Evolutionary conservation across 2,797 vertebrate species (phyloP).

Genomic region (Clarias pachynema): DNA sequence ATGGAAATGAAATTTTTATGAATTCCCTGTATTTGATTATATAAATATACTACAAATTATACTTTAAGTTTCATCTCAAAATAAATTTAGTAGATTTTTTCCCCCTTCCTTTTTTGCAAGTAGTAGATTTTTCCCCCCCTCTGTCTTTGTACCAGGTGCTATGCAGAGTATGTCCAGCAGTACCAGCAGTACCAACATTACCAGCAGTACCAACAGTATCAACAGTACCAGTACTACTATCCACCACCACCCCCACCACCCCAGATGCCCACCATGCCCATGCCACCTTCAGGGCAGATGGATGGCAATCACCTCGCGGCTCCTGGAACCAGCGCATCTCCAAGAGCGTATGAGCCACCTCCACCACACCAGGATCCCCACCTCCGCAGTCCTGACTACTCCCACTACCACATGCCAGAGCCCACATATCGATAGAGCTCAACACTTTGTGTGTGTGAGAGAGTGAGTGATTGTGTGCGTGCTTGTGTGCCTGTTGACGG

Average conservation of each 20-base stretch:
- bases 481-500: constrained; percentile 30
- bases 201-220: constrained; percentile 75
- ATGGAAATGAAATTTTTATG: neutral
- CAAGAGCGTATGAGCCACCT: constrained; percentile 81
- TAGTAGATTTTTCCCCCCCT: neutral
- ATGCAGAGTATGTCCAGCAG: constrained; percentile 81
- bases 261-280: constrained; percentile 58
- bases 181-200: constrained; percentile 83
- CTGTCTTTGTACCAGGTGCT: constrained; percentile 67
- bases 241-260: constrained; percentile 67
- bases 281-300: constrained; percentile 50
- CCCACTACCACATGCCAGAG: constrained; percentile 79
- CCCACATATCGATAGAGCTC: constrained; percentile 81
- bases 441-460: constrained; percentile 55
- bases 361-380: constrained; percentile 80
- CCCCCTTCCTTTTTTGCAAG: neutral
- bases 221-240: constrained; percentile 81
- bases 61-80: neutral
- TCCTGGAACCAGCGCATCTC: constrained; percentile 59
- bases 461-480: constrained; percentile 43
- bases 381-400: constrained; percentile 80
- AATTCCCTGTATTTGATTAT: neutral
- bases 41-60: neutral
- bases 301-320: constrained; percentile 53
- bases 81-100: neutral